A percentile compares a stretch with the other conserved stretches of the same genome.
Conservation (phyloP, 1,140 invertebrate species). For the Nymphalis io region DNA sequence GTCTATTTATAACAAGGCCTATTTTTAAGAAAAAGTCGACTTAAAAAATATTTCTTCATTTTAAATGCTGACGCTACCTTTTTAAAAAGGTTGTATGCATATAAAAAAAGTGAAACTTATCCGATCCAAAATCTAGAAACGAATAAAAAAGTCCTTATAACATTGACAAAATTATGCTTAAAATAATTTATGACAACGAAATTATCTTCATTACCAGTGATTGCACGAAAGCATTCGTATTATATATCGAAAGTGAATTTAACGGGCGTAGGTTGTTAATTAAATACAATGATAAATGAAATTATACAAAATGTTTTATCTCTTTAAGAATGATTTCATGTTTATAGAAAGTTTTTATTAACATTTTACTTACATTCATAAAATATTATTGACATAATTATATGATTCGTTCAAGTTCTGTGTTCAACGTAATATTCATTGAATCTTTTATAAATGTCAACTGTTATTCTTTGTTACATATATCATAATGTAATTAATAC, state of each 20-base stretch:
- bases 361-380: neutral
- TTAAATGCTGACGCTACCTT: too few relatives aligned
- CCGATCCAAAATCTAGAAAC: neutral
- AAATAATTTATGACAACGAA: constrained; percentile 2
- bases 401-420: neutral
- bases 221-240: constrained; percentile 18
- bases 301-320: constrained; percentile 14
- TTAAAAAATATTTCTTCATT: too few relatives aligned
- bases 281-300: constrained; percentile 16
- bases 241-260: constrained; percentile 34
- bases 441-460: neutral
- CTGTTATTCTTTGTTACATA: neutral
- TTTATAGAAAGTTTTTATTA: constrained; percentile 21
- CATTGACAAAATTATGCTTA: neutral
- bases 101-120: too few relatives aligned
- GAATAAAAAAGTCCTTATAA: neutral
- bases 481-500: too few relatives aligned
- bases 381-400: neutral
- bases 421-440: neutral
- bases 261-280: constrained; percentile 19
- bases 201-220: constrained; percentile 14
- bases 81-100: too few relatives aligned
- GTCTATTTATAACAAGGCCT: neutral
- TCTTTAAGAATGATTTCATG: constrained; percentile 10
- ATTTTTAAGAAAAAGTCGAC: too few relatives aligned